Evolutionary conservation across 2,797 vertebrate genomes (phyloP), one percentile per base, ranked within the genome.

Genomic region (Leptatherina wallacei): DNA sequence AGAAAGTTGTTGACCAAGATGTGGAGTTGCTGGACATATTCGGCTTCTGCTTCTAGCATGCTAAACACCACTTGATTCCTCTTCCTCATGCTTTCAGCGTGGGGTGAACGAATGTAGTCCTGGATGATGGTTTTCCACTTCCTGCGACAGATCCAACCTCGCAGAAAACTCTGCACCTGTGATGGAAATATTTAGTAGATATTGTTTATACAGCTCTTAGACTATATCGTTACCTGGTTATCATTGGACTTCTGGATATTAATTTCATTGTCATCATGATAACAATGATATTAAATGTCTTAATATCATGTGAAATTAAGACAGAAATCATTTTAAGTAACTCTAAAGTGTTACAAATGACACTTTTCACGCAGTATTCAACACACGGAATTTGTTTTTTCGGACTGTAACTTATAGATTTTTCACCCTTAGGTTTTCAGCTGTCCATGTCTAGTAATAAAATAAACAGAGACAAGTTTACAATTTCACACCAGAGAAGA

Each of bases 41-140:
- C 98, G 0, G 98, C 97, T 90, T 99, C 98, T 0, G 98, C 97
- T 83, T 99, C 98, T 88, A 99, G 93, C 98, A 99, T 99, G 93
- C 97, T 98, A 82, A 99, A 99, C 70, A 99, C 98, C 38, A 99
- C 97, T 89, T 98, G 98, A 94, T 99, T 99, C 83, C 98, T 94
- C 92, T 97, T 99, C 81, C 98, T 95, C 98, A 99, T 99, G 95
- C 97, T 98, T 87, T 99, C 98, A 0, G 98, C 98, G 0, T 99
- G 98, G 0, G 98, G 98, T 0, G 98, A 99, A 30, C 98, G 96
- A 77, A 99, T 98, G 85, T 99, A 99, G 94, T 99, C 98, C 93
- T 99, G 98, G 80, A 99, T 99, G 89, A 99, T 96, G 38, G 96
- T 98, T 90, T 99, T 99, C 98, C 98, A 99, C 87, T 99, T 99